Base-by-base conservation (phyloP, 2,797 vertebrate genomes). In the Phoxinus dragarum region DNA sequence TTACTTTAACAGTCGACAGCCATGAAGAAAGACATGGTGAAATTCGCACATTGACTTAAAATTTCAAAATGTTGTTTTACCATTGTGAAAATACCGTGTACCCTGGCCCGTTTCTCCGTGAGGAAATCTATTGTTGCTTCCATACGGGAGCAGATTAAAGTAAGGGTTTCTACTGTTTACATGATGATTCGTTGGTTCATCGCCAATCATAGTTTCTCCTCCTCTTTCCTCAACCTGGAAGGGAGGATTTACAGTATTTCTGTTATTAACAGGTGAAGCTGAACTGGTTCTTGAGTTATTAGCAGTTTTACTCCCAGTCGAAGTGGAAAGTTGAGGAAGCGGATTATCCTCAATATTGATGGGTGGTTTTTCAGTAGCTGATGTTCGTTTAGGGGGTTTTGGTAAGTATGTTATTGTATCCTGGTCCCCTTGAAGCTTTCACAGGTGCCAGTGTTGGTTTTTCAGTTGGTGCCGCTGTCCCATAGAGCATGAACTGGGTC, bases 41-140 rank as follows among this genome's bases (percentile, higher is more conserved):
- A 44, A 64, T 44, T 31, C 2, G 2, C 9, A 44, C 16, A 11
- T 31, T 19, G 38, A 11, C n/a, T 44, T 3, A 78, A 31, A 42
- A 31, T 5, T 0, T 21, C 0, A 1, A 82, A 61, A 16, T 42
- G 10, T 68, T 66, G 61, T 54, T n/a, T 92, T 91, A 96, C 96
- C 96, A 0, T 95, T 91, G 80, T 95, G 94, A 85, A 96, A 96
- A 89, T 93, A 92, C 49, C 93, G 92, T 89, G 94, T 95, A 36
- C 94, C 94, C 3, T 92, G 92, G 4, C 94, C 95, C 2, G 92
- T 74, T 59, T 89, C 90, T 1, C 91, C 89, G 49, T 91, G 86
- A 34, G 82, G 89, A 27, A 88, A 54, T 86, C 90, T 90, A 88
- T 89, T 90, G 47, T 91, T 91, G 17, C 82, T 89, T 74, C 92